These are phyloP conservation scores for Morpho helenor DNA, from an alignment of 2,888 invertebrate genomes.

Conservation along the genomic window DNA sequence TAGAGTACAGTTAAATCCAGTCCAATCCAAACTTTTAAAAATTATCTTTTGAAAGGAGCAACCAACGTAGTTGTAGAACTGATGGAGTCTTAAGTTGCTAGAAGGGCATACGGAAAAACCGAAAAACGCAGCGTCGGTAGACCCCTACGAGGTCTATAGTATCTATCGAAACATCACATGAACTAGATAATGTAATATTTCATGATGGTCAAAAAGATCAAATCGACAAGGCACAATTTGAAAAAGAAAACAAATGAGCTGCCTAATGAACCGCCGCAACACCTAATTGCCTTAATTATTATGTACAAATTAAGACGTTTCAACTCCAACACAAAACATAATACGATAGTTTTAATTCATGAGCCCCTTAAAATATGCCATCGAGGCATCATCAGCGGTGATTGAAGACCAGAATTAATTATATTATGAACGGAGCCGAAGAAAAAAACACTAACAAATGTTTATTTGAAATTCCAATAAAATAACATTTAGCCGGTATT, in stretches of 20 bases:
- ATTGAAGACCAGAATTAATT: constrained; percentile 67
- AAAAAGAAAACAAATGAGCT: neutral
- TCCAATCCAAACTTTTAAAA: too few relatives aligned
- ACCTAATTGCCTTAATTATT: constrained; percentile 61
- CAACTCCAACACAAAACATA: constrained; percentile 46
- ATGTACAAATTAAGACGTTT: constrained; percentile 69
- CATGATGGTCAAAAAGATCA: too few relatives aligned
- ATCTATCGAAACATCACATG: too few relatives aligned
- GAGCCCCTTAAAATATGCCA: constrained; percentile 59
- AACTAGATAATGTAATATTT: too few relatives aligned
- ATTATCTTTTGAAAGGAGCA: too few relatives aligned
- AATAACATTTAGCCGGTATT: constrained; percentile 78
- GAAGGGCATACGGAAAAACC: too few relatives aligned
- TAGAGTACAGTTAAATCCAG: too few relatives aligned
- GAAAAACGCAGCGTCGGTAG: too few relatives aligned
- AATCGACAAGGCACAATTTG: too few relatives aligned
- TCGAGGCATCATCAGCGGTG: constrained; percentile 47
- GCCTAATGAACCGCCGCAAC: constrained; percentile 27
- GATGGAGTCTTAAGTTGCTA: too few relatives aligned
- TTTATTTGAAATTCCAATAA: constrained; percentile 77
- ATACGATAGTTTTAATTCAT: constrained; percentile 64
- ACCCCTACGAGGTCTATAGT: too few relatives aligned
- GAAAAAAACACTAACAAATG: constrained; percentile 50
- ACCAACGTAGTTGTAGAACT: too few relatives aligned
- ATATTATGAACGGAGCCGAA: constrained; percentile 48